Conservation (phyloP, 2,888 invertebrate species). For the Phalangium opilio region DNA sequence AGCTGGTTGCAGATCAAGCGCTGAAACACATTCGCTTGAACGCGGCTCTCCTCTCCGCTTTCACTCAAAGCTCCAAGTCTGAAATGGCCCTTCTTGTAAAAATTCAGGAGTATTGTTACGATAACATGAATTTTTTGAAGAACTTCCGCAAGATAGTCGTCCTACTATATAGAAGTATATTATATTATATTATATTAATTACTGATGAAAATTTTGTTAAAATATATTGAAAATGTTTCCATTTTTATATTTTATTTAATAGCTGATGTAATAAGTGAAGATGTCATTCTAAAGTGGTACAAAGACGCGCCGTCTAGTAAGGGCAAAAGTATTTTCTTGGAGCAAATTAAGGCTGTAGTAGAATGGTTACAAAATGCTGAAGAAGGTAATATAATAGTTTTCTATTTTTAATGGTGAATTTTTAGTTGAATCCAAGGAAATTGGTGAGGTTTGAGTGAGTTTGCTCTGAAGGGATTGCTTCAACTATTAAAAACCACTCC, state of each 20-base stretch:
- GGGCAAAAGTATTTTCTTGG: constrained; percentile 93
- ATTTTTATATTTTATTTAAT: constrained; percentile 24
- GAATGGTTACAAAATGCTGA: constrained; percentile 96
- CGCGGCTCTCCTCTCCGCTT: constrained; percentile 69
- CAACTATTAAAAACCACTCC: too few species aligned
- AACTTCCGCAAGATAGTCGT: constrained; percentile 94
- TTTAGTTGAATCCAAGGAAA: too few species aligned
- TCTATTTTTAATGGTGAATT: too few species aligned
- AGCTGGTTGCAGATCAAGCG: constrained; percentile 87
- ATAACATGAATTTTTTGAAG: constrained; percentile 98
- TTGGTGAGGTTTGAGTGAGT: too few species aligned
- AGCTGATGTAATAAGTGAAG: constrained; percentile 87
- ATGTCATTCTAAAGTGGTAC: constrained; percentile 90
- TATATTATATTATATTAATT: not conserved
- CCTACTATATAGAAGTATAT: constrained; percentile 78
- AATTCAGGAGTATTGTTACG: constrained; percentile 95
- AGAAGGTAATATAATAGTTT: constrained; percentile 42
- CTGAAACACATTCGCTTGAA: constrained; percentile 45
- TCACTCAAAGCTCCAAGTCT: constrained; percentile 67
- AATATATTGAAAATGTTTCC: too few species aligned
- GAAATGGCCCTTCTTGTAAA: constrained; percentile 76
- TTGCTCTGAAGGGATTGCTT: too few species aligned
- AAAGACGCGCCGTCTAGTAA: constrained; percentile 81
- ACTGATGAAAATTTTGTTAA: not conserved
- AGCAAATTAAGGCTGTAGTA: constrained; percentile 93